Base-by-base conservation (phyloP, 2,797 vertebrate genomes). In the Falco novaeseelandiae region DNA sequence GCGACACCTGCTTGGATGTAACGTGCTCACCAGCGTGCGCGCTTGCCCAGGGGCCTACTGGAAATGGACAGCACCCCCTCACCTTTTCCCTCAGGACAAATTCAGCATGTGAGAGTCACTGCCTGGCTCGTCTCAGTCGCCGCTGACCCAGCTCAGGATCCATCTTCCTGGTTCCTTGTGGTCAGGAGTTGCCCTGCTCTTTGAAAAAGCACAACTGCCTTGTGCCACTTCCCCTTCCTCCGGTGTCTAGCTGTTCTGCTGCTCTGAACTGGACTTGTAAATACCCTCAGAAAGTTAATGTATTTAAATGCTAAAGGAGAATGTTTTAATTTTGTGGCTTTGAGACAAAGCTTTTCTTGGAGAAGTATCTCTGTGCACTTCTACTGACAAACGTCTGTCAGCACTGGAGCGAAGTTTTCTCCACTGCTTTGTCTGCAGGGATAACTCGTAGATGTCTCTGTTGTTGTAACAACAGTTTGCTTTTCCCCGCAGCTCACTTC, bases 291-390 rank as follows among this genome's bases (percentile, higher is more conserved):
- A 95, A 95, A 90, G 87, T 96, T 94, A 91, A 96, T 93, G 83
- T 97, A 97, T 97, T 97, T 97, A 97, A 97, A 94, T 92, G 94
- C 94, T 91, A 88, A 97, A 97, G 95, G 96, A 96, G 95, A 96
- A 97, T 96, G 96, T 97, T 93, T 93, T 97, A 94, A 97, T 93
- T 96, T 96, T 23, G 77, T 96, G 96, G 95, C 92, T 94, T 95
- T 94, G 91, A 92, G 92, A 87, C 95, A 94, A 83, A 93, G 89
- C 93, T 89, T 89, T 87, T 55, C 89, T 83, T 85, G 91, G 86
- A 95, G 94, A 87, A 97, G 90, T 92, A 92, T 93, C 94, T 95
- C 92, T 95, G 91, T 91, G 93, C 96, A 95, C 94, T 97, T 97
- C 96, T 96, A 96, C 96, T 96, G 95, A 90, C 96, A 81, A 95